Evolutionary conservation across 37 sponge, comb jelly and placozoan genomes (phyloP), one percentile per base, ranked within the genome.

Genomic region (Axinella damicornis): DNA sequence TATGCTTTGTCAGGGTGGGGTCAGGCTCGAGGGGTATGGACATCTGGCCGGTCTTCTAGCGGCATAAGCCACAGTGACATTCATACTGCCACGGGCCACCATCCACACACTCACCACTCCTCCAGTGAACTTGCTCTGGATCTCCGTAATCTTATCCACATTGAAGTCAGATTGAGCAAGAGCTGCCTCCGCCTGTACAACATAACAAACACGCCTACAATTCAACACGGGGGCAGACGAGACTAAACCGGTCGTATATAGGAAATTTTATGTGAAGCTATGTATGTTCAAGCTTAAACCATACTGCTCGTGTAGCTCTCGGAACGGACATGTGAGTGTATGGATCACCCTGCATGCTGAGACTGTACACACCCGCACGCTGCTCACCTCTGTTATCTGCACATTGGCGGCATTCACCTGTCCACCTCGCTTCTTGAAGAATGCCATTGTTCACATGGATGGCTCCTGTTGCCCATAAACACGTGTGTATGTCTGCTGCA

Each of bases 81-180:
- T 46, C 46, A 46, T 46, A 46, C 46, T 9, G 6, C 46, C 46
- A 46, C 46, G 17, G 40, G 11, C 34, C 25, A 56, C 56, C 17
- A 31, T 24, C n/a, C 18, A 41, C 18, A 22, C 34, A 13, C 93
- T 53, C 28, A 95, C 95, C 83, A 79, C 83, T 69, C 95, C 90
- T 80, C 93, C 80, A 22, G 88, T 73, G 38, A 95, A 95, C 71
- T 77, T 82, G 72, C 65, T 83, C 72, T 95, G 95, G 28, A 95
- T 83, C 32, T 92, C 95, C 20, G 84, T 78, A 46, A 95, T 95
- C 65, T 91, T 92, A 16, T 85, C 76, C 16, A 89, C 69, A 71
- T 95, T 95, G 70, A 92, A 95, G 39, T 92, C 86, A 1, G 93
- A 88, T 24, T 92, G 77, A 20, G 95, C 95, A 74, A 92, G 61